Conservation (phyloP, 2,888 invertebrate genomes). For the Papilio demoleus region DNA sequence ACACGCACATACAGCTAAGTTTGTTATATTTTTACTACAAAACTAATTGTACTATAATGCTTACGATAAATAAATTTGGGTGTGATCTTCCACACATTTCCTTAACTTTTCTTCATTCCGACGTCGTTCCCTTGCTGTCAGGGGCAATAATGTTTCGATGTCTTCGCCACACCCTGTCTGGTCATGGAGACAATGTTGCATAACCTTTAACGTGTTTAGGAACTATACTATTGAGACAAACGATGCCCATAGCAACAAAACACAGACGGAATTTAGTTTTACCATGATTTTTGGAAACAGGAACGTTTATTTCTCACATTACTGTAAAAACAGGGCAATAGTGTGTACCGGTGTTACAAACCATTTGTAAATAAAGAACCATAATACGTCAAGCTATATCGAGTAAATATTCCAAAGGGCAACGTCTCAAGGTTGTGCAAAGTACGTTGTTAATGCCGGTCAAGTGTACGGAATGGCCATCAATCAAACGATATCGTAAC, state of each 20-base stretch:
- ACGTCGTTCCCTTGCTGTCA: background rate
- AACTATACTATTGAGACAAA: background rate
- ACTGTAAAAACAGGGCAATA: too few relatives aligned
- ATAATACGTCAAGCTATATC: background rate
- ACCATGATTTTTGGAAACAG: background rate
- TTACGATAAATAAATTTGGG: background rate
- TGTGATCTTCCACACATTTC: conserved; percentile 1
- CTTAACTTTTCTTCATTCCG: background rate
- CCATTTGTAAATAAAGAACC: background rate
- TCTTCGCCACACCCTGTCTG: conserved; percentile 4
- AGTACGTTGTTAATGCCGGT: background rate
- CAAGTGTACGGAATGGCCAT: conserved; percentile 27
- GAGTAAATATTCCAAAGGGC: conserved; percentile 13
- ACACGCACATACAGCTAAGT: too few relatives aligned
- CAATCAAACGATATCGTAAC: conserved; percentile 34
- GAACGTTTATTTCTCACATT: too few relatives aligned
- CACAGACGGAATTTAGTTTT: background rate
- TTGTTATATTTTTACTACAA: too few relatives aligned
- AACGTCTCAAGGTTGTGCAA: conserved; percentile 31
- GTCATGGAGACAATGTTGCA: background rate
- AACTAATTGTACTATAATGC: too few relatives aligned
- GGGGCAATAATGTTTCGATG: background rate
- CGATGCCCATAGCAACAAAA: background rate
- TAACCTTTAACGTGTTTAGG: background rate
- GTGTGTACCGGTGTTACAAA: too few relatives aligned